A percentile compares a stretch with the other conserved stretches of the same genome.
phyloP scores from a whole-genome alignment of 1,140 invertebrate genomes.

The Asobara japonica region DNA sequence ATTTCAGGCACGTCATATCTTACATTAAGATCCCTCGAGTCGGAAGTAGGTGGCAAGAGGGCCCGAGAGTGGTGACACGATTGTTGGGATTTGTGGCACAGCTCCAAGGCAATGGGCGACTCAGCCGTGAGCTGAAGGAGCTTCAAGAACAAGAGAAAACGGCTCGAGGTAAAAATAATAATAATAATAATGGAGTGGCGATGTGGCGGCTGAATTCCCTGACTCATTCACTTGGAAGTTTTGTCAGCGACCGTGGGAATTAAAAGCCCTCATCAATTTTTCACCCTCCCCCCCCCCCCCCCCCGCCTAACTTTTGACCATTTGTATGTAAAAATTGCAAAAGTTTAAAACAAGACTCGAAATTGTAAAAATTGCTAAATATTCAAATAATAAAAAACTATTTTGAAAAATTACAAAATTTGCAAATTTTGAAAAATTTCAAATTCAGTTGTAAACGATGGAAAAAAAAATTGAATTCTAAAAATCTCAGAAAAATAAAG shows the following conservation, averaged over 20 bases:
- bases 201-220: not conserved
- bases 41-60: not conserved
- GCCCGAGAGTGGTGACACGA: not conserved
- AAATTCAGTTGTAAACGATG: too few species aligned
- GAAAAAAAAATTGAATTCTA: too few species aligned
- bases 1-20: conserved; percentile 1
- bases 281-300: too few species aligned
- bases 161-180: not conserved
- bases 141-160: not conserved
- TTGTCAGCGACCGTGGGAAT: not conserved
- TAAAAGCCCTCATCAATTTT: not conserved
- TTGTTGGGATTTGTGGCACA: conserved; percentile 5
- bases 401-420: too few species aligned
- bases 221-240: conserved; percentile 1
- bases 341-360: too few species aligned
- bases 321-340: too few species aligned
- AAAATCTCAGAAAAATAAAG: too few species aligned
- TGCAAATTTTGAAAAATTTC: too few species aligned
- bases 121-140: not conserved
- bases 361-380: too few species aligned
- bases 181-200: not conserved
- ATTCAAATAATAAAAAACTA: too few species aligned
- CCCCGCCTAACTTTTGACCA: too few species aligned
- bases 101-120: conserved; percentile 5
- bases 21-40: conserved; percentile 1